Base-by-base conservation (phyloP, 2,113 vertebrate genomes). In the Chaenogobius annularis region DNA sequence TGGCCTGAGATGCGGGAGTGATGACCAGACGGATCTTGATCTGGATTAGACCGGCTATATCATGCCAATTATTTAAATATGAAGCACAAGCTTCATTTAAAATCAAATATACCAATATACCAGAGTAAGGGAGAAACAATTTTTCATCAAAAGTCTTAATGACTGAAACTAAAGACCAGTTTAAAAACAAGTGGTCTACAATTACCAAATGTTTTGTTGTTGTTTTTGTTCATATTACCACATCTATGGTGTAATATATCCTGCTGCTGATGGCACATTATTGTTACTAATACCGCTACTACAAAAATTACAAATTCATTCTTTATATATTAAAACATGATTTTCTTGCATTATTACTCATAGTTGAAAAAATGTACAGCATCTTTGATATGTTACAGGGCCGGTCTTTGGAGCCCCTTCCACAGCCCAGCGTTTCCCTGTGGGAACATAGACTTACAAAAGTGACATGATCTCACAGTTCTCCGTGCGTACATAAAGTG, bases 391-490 rank as follows among this genome's bases (percentile, higher is more conserved):
- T 64, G 10, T 14, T 46, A 69, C 56, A 76, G 61, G 31, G 19
- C 35, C 3, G 10, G 61, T 82, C 43, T 72, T 58, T 69, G 76
- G 82, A 77, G 76, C 6, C 20, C 31, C 0, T 35, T 85, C 26
- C 79, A 79, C 65, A 72, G 3, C 50, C 79, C 26, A 31, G 26
- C 26, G 82, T 69, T 67, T 78, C 64, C 48, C 79, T 78, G 79
- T 80, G 75, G 83, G 81, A 86, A 87, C 82, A 77, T 72, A 69
- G 78, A 66, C 80, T 81, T 82, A 70, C 82, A 81, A 68, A 68
- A 43, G 62, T 77, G 79, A 78, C 79, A 70, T 88, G 85, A 90
- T 80, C 80, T 89, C 78, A 86, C 74, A 80, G 69, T 72, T 87
- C 82, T 80, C 44, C 83, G 78, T 85, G 63, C 78, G 82, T 77